Conservation (phyloP, 2,888 invertebrate species). For the Saturnia japonica region DNA sequence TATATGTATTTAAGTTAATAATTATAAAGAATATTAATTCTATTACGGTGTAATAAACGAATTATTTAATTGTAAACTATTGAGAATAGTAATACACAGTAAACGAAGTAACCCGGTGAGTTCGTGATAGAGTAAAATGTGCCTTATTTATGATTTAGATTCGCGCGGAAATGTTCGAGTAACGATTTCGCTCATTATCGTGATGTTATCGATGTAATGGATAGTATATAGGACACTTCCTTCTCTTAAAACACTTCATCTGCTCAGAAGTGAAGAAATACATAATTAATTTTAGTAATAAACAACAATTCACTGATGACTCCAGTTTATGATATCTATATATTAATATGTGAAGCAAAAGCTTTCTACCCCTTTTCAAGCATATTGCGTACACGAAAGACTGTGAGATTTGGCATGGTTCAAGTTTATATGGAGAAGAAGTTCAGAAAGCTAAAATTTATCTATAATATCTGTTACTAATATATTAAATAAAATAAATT, state of each 20-base stretch:
- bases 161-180: constrained; percentile 14
- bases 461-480: no score
- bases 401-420: no score
- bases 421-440: no score
- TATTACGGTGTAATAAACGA: constrained; percentile 6
- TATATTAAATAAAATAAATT: no score
- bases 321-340: neutral
- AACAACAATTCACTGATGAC: neutral
- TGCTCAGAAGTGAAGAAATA: neutral
- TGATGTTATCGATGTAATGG: constrained; percentile 17
- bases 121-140: constrained; percentile 56
- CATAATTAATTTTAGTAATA: neutral
- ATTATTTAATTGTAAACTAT: constrained; percentile 41
- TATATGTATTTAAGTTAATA: neutral
- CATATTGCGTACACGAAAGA: no score
- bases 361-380: no score
- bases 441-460: no score
- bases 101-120: constrained; percentile 35
- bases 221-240: neutral
- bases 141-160: constrained; percentile 34
- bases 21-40: neutral
- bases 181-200: constrained; percentile 18
- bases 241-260: neutral
- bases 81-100: constrained; percentile 16
- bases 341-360: no score